A percentile compares a stretch with the other conserved stretches of the same genome.
These are phyloP conservation scores for Teleogryllus oceanicus DNA, from an alignment of 2,888 invertebrate species.

Conservation along the genomic window DNA sequence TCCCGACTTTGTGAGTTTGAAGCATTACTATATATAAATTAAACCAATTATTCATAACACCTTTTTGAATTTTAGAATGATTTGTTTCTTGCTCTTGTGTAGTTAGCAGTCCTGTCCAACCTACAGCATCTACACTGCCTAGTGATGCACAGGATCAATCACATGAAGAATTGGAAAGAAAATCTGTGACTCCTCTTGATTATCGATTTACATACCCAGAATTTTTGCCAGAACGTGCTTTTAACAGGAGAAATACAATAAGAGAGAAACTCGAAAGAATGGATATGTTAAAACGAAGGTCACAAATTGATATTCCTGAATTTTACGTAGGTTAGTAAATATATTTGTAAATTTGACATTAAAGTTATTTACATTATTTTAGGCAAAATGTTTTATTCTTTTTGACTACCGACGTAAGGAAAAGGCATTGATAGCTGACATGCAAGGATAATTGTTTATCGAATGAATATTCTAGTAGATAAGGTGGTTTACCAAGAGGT, in stretches of 20 bases:
- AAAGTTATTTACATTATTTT: not conserved
- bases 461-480: too few species aligned
- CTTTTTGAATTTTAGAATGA: too few species aligned
- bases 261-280: conserved; percentile 84
- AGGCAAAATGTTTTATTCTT: not conserved
- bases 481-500: too few species aligned
- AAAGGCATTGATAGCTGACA: too few species aligned
- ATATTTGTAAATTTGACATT: not conserved
- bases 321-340: conserved; percentile 85
- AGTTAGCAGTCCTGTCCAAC: too few species aligned
- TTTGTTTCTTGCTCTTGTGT: too few species aligned
- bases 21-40: too few species aligned
- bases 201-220: conserved; percentile 80
- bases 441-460: too few species aligned
- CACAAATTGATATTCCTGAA: conserved; percentile 85
- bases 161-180: not conserved
- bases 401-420: too few species aligned
- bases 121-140: not conserved
- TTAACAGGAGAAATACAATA: conserved; percentile 70
- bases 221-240: conserved; percentile 84
- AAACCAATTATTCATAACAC: too few species aligned
- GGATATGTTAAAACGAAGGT: conserved; percentile 87
- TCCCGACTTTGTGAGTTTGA: too few species aligned
- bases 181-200: conserved; percentile 40
- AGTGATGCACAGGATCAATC: not conserved